A percentile compares a stretch with the other conserved stretches of the same genome.
These are phyloP conservation scores for Tenthredo livida DNA, from an alignment of 2,888 invertebrate species.

Conservation along the genomic window DNA sequence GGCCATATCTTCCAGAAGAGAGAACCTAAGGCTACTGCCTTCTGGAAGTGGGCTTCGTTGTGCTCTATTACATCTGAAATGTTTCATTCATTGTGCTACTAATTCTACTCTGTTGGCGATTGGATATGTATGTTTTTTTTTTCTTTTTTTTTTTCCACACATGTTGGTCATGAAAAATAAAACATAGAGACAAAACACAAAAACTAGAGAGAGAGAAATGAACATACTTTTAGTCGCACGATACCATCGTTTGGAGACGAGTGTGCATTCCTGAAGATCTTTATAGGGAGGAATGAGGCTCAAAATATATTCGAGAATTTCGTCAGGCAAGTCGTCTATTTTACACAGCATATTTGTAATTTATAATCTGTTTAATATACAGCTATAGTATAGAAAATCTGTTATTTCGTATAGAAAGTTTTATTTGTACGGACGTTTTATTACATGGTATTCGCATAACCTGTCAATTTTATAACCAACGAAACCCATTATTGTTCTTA, in stretches of 20 bases:
- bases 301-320: slow-evolving; percentile 95
- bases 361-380: neutral
- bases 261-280: slow-evolving; percentile 92
- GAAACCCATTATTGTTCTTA: slow-evolving; percentile 11
- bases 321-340: slow-evolving; percentile 92
- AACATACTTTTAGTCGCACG: slow-evolving; percentile 90
- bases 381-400: neutral
- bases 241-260: slow-evolving; percentile 94
- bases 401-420: neutral
- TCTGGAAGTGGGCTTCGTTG: slow-evolving; percentile 86
- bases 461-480: slow-evolving; percentile 48
- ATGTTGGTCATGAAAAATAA: too few relatives aligned
- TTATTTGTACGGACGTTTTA: slow-evolving; percentile 37
- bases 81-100: slow-evolving; percentile 56
- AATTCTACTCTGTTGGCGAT: neutral
- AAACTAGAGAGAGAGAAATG: slow-evolving; percentile 30
- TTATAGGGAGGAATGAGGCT: slow-evolving; percentile 93
- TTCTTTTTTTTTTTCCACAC: too few relatives aligned
- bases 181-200: neutral
- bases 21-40: slow-evolving; percentile 88
- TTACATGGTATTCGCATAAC: slow-evolving; percentile 16
- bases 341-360: slow-evolving; percentile 68
- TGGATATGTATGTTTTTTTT: neutral
- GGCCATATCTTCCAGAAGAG: slow-evolving; percentile 87
- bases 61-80: slow-evolving; percentile 89